Percentiles rank a stretch among this genome's conserved stretches.
Conservation (phyloP, 1,140 invertebrate species). For the Linepithema humile region DNA sequence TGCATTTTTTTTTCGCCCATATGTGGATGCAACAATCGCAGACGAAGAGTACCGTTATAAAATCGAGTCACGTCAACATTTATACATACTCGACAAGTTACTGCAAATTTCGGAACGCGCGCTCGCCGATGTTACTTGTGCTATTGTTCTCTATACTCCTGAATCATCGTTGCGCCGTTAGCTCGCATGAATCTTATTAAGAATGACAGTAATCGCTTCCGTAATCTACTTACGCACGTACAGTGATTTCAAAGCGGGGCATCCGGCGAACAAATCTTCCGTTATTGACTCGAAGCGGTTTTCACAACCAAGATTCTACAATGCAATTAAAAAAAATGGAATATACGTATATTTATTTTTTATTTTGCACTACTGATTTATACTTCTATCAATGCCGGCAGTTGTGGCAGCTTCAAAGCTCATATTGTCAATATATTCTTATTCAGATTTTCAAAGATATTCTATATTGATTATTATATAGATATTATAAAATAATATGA, state of each 20-base stretch:
- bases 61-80: conserved; percentile 38
- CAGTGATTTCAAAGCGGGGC: conserved; percentile 67
- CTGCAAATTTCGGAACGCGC: conserved; percentile 82
- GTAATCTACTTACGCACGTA: conserved; percentile 65
- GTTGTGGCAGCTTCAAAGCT: conserved; percentile 81
- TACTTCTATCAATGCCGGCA: conserved; percentile 84
- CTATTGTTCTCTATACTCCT: conserved; percentile 83
- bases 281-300: conserved; percentile 76
- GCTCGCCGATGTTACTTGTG: conserved; percentile 80
- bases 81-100: conserved; percentile 81
- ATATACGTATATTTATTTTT: neutral
- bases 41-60: conserved; percentile 19
- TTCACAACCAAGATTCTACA: conserved; percentile 75
- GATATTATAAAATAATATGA: neutral
- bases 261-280: conserved; percentile 77
- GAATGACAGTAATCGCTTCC: conserved; percentile 55
- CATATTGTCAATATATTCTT: conserved; percentile 81
- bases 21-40: neutral
- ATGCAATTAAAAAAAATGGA: conserved; percentile 27
- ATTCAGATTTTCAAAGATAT: conserved; percentile 75
- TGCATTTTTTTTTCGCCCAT: neutral
- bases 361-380: conserved; percentile 80
- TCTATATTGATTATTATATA: neutral
- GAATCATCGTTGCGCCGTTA: conserved; percentile 77
- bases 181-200: conserved; percentile 51